Base-by-base conservation (phyloP, 2,888 invertebrate species). In the Himalopsyche japonica region DNA sequence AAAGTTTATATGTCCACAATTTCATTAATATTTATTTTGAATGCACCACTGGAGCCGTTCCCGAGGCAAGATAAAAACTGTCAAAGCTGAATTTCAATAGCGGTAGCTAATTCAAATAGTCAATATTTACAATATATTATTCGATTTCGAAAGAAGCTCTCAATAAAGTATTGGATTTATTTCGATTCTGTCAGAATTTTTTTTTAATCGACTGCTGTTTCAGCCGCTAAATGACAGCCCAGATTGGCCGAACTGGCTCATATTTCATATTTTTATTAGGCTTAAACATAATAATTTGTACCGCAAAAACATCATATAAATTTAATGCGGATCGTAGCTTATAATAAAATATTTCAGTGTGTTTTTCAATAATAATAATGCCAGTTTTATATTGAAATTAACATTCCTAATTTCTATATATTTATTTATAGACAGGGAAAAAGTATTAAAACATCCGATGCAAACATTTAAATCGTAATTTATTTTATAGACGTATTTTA, bases 91-190 rank as follows among this genome's bases (percentile, higher is more conserved):
- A 78, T 37, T 37, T 78, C 78, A 43, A 43, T 78, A 64, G 87
- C 88, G 84, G 87, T 88, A 87, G 88, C 88, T 88, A 89, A 89
- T 89, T 89, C 88, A 88, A 88, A 89, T 89, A 89, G 89, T 88
- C 88, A 89, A 89, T 89, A 89, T 88, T 89, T 88, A 89, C 89
- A 88, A 89, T 88, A 84, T 34, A 82, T 87, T 85, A 88, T 88
- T 88, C 84, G 86, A 86, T 88, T 76, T 81, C n/a, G 8, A 70
- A 70, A 70, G 70, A 70, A 70, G 70, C 70, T 70, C 70, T 27
- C 70, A 70, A 70, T 70, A 70, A 70, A 70, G 30, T 70, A 15
- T 24, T 15, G 70, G 27, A 70, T 70, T 70, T 70, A 70, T 70
- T 70, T 70, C 70, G 27, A 70, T 70, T 70, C 70, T 70, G 70